Evolutionary conservation across 2,113 vertebrate genomes (phyloP).

Genomic region (Gasterosteus nipponicus): DNA sequence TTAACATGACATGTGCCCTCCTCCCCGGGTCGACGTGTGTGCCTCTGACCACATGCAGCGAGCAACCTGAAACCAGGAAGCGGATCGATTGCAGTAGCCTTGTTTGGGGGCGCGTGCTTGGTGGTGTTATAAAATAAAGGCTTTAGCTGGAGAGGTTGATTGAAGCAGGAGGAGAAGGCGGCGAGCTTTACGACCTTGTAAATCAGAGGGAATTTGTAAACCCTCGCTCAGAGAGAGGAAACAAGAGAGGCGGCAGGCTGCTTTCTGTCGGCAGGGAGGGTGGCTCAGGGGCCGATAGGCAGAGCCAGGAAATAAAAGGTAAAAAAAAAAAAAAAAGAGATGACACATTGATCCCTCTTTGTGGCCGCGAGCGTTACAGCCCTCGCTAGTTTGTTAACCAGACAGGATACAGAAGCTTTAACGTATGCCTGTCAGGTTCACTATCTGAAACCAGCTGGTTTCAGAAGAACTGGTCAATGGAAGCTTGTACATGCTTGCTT

Average conservation of each 20-base stretch:
- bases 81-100: constrained; percentile 39
- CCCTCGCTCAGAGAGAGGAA: constrained; percentile 52
- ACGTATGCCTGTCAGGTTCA: neutral
- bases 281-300: constrained; percentile 1
- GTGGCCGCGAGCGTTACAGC: neutral
- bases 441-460: neutral
- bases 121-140: constrained; percentile 56
- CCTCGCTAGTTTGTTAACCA: neutral
- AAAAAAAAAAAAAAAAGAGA: no score
- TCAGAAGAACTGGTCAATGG: neutral
- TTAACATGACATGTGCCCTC: neutral
- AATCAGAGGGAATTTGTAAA: constrained; percentile 75
- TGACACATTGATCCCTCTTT: neutral
- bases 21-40: neutral
- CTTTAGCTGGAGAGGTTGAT: constrained; percentile 55
- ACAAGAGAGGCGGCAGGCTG: constrained; percentile 40
- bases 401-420: neutral
- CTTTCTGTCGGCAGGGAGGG: constrained; percentile 14
- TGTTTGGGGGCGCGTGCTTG: constrained; percentile 20
- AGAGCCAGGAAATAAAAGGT: neutral
- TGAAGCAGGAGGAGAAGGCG: constrained; percentile 52
- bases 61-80: constrained; percentile 31
- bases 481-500: no score
- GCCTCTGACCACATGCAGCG: neutral
- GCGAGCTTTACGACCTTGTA: constrained; percentile 70